These are phyloP conservation scores for Cotesia chilonis DNA, from an alignment of 1,140 invertebrate species.

Conservation along the genomic window DNA sequence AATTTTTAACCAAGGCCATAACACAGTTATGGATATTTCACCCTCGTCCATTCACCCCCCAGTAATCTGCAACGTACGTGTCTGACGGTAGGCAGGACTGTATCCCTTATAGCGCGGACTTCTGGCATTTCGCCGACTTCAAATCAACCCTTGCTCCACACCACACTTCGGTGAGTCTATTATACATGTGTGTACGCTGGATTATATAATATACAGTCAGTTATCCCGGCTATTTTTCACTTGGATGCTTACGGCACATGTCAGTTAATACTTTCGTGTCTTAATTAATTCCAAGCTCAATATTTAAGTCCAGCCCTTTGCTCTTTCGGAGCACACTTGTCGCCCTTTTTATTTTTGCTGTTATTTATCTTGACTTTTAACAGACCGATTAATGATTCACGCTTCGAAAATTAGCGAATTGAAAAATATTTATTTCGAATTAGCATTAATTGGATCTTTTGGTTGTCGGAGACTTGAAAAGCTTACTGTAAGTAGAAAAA, in stretches of 20 bases:
- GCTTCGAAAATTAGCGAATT: no score
- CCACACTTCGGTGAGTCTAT: no score
- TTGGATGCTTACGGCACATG: conserved; percentile 31
- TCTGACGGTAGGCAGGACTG: conserved; percentile 46
- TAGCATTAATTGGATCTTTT: no score
- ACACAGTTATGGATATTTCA: conserved; percentile 18
- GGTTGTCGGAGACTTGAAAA: no score
- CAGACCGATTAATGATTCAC: no score
- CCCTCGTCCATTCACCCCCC: conserved; percentile 18
- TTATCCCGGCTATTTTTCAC: conserved; percentile 42
- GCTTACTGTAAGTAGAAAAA: no score
- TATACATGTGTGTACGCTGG: neutral
- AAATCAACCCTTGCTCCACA: conserved; percentile 10
- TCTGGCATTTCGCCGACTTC: neutral
- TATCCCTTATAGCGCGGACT: conserved; percentile 17
- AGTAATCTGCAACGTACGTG: conserved; percentile 45
- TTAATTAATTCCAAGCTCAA: conserved; percentile 48
- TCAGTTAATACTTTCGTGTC: conserved; percentile 39
- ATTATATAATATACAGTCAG: conserved; percentile 19
- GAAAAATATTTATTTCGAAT: no score
- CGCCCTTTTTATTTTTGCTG: neutral
- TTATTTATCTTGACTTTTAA: neutral
- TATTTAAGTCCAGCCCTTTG: conserved; percentile 19
- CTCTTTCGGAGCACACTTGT: conserved; percentile 11
- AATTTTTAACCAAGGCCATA: neutral